Evolutionary conservation across 2,888 invertebrate genomes (phyloP), one percentile per base, ranked within the genome.

Genomic region (Esperia sulphurella): DNA sequence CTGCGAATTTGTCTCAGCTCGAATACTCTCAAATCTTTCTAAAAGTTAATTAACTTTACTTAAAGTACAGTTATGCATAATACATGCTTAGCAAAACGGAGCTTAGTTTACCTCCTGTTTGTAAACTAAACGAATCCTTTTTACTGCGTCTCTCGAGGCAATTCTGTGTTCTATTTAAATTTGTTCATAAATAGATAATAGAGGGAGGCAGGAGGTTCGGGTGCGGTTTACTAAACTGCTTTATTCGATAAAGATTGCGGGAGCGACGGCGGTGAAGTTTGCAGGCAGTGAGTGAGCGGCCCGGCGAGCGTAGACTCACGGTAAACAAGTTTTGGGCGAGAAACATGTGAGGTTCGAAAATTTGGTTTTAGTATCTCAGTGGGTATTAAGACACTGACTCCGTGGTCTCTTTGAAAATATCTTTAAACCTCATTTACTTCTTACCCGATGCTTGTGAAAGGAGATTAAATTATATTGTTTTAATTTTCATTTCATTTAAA

Each of bases 191-290:
- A 84, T 83, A 79, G 72, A 76, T 83, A 79, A 80, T 79, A 71
- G 68, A 69, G 75, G 71, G 68, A 63, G 71, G 71, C 67, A 62
- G 69, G n/a, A n/a, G n/a, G n/a, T n/a, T n/a, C n/a, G 21, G 21
- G 63, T 57, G 75, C 61, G 75, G 79, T 75, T 75, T 73, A 60
- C 68, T 74, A 78, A 83, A 82, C 80, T 78, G 75, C 70, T 77
- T 80, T 78, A 84, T 79, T 81, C 71, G 74, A 79, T 83, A 77
- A 81, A 84, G 80, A 83, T 83, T 81, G 79, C 63, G 74, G 75
- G 48, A 41, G 54, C 50, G 51, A 53, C 61, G 63, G 37, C 63
- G 67, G 54, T 44, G 51, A 71, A 73, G 65, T 65, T 70, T 59
- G 52, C 45, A 54, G 52, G 42, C 51, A 44, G 46, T 49, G 51